These are phyloP conservation scores for Coregonus ussuriensis DNA, from an alignment of 2,797 vertebrate genomes.

Conservation along the genomic window DNA sequence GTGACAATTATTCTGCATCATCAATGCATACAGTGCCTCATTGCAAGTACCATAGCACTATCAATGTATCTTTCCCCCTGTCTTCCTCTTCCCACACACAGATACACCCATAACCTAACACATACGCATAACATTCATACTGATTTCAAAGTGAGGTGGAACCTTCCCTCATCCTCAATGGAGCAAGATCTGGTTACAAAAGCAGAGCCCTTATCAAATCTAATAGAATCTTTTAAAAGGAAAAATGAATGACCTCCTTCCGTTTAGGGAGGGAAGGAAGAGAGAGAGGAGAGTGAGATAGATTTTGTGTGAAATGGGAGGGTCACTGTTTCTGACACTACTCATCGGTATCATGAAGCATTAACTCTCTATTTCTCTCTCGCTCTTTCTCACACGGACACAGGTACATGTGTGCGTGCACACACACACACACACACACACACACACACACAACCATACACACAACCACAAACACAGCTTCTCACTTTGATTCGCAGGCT, in stretches of 20 bases:
- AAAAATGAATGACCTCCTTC: slow-evolving; percentile 41
- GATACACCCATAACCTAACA: not conserved
- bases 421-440: not conserved
- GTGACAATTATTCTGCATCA: not conserved
- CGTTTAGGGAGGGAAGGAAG: slow-evolving; percentile 10
- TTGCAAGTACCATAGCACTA: not conserved
- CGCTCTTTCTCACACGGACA: not conserved
- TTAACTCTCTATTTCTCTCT: not conserved
- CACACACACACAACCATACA: slow-evolving; percentile 2
- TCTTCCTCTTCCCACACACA: not conserved
- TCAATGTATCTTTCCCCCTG: not conserved
- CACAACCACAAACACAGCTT: slow-evolving; percentile 17
- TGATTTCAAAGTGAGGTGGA: not conserved
- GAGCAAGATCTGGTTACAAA: slow-evolving; percentile 28
- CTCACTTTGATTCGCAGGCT: slow-evolving; percentile 74
- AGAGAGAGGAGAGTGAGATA: not conserved
- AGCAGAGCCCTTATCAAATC: slow-evolving; percentile 21
- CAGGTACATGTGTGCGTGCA: not conserved
- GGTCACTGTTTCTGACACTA: not conserved
- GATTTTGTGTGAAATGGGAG: not conserved
- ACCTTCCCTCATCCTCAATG: not conserved
- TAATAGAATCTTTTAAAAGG: slow-evolving; percentile 43
- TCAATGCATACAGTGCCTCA: not conserved
- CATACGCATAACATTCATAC: not conserved
- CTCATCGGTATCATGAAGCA: not conserved